These are phyloP conservation scores for Balaenoptera acutorostrata DNA, from an alignment of 2,113 vertebrate genomes.

Conservation along the genomic window DNA sequence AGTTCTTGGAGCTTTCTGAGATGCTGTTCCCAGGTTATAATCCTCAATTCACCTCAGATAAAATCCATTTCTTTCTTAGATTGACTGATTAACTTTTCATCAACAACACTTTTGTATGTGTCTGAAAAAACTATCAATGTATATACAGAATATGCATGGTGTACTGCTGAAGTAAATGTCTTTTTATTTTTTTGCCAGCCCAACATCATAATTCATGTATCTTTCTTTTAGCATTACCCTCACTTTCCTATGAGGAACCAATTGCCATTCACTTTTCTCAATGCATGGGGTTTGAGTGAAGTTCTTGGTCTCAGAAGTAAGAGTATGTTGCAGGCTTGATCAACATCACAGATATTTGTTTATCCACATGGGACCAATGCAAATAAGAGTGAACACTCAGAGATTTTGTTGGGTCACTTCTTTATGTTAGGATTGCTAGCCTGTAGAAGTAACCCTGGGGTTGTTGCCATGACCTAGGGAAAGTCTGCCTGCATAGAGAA, in stretches of 20 bases:
- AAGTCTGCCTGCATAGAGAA: neutral
- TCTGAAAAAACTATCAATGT: neutral
- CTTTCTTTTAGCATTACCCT: neutral
- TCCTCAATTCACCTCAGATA: neutral
- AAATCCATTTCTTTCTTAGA: neutral
- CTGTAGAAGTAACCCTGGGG: neutral
- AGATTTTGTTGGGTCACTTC: neutral
- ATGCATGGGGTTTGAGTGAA: neutral
- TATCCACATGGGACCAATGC: neutral
- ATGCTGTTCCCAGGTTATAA: neutral
- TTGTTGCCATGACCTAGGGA: neutral
- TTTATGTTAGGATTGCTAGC: neutral
- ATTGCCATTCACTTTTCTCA: neutral
- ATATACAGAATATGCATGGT: neutral
- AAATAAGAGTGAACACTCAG: neutral
- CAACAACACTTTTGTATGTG: neutral
- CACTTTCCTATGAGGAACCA: neutral
- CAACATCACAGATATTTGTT: neutral
- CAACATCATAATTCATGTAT: neutral
- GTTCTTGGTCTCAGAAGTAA: neutral
- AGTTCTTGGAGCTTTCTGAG: neutral
- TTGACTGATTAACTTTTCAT: neutral
- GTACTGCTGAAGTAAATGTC: neutral
- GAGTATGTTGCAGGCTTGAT: neutral
- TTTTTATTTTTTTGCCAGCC: neutral